Evolutionary conservation across 2,113 vertebrate species (phyloP).

Genomic region (Elachura formosa): DNA sequence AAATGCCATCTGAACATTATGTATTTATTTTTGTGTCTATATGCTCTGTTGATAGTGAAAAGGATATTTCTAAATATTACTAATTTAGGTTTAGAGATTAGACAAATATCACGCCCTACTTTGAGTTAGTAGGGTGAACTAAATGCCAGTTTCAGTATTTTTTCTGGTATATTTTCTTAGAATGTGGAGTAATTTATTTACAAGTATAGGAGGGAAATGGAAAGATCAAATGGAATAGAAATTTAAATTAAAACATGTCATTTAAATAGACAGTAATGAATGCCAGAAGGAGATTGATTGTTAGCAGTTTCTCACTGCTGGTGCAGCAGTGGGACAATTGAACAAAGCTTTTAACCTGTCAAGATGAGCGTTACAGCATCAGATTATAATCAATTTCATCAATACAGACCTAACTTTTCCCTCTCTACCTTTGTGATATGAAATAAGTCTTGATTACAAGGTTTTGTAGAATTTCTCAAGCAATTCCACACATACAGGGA

Average conservation of each 20-base stretch:
- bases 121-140: neutral
- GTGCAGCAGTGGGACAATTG: neutral
- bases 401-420: neutral
- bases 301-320: neutral
- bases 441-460: neutral
- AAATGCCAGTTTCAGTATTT: neutral
- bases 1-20: neutral
- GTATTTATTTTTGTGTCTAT: neutral
- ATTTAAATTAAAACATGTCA: neutral
- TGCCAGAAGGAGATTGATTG: neutral
- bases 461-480: neutral
- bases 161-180: neutral
- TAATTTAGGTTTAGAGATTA: neutral
- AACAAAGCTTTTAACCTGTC: slow-evolving; percentile 25
- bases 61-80: neutral
- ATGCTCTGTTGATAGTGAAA: neutral
- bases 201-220: neutral
- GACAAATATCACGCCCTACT: neutral
- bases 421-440: neutral
- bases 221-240: neutral
- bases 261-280: slow-evolving; percentile 18
- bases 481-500: neutral
- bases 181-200: neutral
- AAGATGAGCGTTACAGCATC: neutral
- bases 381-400: neutral